Base-by-base conservation (phyloP, 1,140 invertebrate species). In the Drosophila kurseongensis region DNA sequence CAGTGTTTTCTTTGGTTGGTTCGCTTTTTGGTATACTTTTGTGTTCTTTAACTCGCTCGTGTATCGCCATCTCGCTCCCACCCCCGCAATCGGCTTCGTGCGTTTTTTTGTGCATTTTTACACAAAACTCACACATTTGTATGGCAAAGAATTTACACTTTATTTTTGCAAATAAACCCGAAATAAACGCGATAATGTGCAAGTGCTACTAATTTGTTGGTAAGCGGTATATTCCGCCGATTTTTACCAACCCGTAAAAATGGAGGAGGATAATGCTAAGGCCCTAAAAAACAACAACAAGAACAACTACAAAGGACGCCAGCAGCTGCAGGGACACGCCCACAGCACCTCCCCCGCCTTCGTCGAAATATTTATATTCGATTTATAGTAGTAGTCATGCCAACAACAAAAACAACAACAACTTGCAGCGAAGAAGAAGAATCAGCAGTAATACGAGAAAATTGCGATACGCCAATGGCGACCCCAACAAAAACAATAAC, bases 381-480 rank as follows among this genome's bases (percentile, higher is more conserved):
- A 74, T 76, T 86, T 89, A 86, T 86, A 86, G 84, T 86, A 85
- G 77, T 32, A 82, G 83, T 72, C 75, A 86, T 86, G 83, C 83
- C 83, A 89, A 78, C 74, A 78, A 77, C 56, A 69, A 75, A 71
- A 66, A 76, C 67, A 69, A 81, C 57, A 65, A 72, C 58, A 81
- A 61, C 29, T 60, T 38, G 60, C 51, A 35, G 55, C 18, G 27
- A 47, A 52, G 51, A 62, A 56, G 27, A 56, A 61, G 57, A 60
- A 74, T 40, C 63, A 47, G 54, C 48, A 54, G 65, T 75, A 83
- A 77, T 54, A 61, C 62, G 61, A 62, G 45, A 79, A 69, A 88
- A 89, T 83, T 69, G 83, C 83, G 79, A 86, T 89, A 83, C 79
- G 79, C 67, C 66, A 86, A 86, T 83, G 80, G 84, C 83, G 83